These are phyloP conservation scores for Notocelia uddmanniana DNA, from an alignment of 2,888 invertebrate genomes.

Conservation along the genomic window DNA sequence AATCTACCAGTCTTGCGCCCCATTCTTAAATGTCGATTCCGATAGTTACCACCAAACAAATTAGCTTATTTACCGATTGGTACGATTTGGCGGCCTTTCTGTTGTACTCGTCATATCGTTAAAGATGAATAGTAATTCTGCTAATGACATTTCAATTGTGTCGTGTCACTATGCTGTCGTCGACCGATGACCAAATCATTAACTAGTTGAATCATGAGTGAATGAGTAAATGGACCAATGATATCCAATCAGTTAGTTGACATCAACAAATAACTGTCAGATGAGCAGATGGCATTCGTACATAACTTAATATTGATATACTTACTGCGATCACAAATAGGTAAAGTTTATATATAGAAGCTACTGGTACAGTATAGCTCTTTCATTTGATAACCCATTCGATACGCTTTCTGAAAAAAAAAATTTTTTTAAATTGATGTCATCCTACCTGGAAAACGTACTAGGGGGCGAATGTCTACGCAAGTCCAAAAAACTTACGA, in stretches of 20 bases:
- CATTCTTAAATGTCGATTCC: too few species aligned
- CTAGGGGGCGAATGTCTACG: too few species aligned
- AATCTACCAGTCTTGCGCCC: too few species aligned
- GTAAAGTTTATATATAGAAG: too few species aligned
- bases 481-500: too few species aligned
- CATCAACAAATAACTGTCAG: conserved; percentile 17
- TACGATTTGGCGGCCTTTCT: too few species aligned
- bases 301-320: background rate
- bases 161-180: background rate
- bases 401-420: too few species aligned
- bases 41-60: background rate
- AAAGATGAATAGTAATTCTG: background rate
- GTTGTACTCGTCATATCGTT: background rate
- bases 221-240: conserved; percentile 12
- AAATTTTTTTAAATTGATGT: too few species aligned
- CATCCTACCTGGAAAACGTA: too few species aligned
- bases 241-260: conserved; percentile 15
- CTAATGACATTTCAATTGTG: background rate
- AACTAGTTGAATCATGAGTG: conserved; percentile 2
- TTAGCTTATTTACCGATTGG: background rate
- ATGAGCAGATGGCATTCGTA: background rate
- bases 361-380: too few species aligned
- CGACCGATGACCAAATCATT: conserved; percentile 9
- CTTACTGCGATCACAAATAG: too few species aligned
- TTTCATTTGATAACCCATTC: too few species aligned